Evolutionary conservation across 1,140 invertebrate genomes (phyloP), one percentile per base, ranked within the genome.

Genomic region (Hyles euphorbiae): DNA sequence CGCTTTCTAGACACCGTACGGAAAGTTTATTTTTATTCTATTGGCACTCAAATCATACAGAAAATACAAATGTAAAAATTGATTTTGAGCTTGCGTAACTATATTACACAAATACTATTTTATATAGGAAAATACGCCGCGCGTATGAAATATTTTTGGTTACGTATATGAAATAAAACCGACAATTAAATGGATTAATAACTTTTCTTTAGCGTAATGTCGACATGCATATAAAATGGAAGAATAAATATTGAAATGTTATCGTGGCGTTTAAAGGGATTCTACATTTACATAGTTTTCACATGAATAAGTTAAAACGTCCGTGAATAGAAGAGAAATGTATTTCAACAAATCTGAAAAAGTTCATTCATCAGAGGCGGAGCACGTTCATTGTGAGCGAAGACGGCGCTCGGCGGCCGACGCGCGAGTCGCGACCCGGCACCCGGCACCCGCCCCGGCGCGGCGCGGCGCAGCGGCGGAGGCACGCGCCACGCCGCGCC

Each of bases 291-390:
- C 54, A 57, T 57, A 58, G 48, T 60, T 63, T 58, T 51, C 34
- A 48, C 43, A 56, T 60, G 43, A 63, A 58, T 58, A 63, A 22
- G 40, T 54, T 43, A 54, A 54, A 54, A 43, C 33, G 36, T 32
- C 11, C 43, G 11, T 54, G 53, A 43, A 47, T 47, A 47, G 22
- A 45, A 5, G 11, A 40, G 50, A 58, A 58, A 54, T 58, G 34
- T 11, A 54, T 58, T 60, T 69, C 34, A 61, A 56, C 54, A 54
- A 65, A 70, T 68, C 60, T 62, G 62, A 68, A 62, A 53, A 63
- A 62, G 51, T 55, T 44, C 47, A 65, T 61, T 67, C 48, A 63
- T 62, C n/a, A 56, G 52, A 51, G 54, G 34, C 43, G 54, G 34
- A 48, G 57, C 63, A 51, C 43, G 36, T 56, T 58, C 55, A 69